Percentiles rank a stretch among this genome's conserved stretches.
Conservation (phyloP, 2,888 invertebrate species). For the Cosmia trapezina region DNA sequence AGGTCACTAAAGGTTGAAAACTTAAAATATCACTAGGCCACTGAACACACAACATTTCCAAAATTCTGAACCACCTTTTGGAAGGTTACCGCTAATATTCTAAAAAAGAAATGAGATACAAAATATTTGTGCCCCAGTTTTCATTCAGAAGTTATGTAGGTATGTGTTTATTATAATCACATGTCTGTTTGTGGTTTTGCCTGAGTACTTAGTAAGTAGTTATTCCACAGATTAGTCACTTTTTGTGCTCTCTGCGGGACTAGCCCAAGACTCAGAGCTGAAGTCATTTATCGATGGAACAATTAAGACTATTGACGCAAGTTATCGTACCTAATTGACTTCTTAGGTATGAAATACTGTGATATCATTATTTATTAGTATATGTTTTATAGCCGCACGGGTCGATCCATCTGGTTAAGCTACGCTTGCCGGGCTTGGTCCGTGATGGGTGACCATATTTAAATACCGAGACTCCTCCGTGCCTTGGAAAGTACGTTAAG, state of each 20-base stretch:
- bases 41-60: neutral
- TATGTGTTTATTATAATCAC: slow-evolving; percentile 9
- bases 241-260: slow-evolving; percentile 21
- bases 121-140: neutral
- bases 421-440: too few species aligned
- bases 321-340: neutral
- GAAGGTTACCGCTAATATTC: neutral
- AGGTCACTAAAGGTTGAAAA: neutral
- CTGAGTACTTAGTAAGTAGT: slow-evolving; percentile 16
- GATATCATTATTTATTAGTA: neutral
- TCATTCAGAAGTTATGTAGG: neutral
- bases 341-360: neutral
- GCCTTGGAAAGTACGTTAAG: too few species aligned
- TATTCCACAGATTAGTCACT: slow-evolving; percentile 26
- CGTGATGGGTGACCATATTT: too few species aligned
- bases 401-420: too few species aligned
- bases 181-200: slow-evolving; percentile 30
- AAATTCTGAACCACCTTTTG: neutral
- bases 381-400: neutral
- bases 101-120: neutral
- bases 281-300: slow-evolving; percentile 10
- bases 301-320: slow-evolving; percentile 18
- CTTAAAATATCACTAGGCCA: neutral
- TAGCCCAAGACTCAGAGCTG: slow-evolving; percentile 10
- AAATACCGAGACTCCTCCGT: too few species aligned